phyloP scores from a whole-genome alignment of 2,888 invertebrate genomes.

The Parasteatoda lunata region DNA sequence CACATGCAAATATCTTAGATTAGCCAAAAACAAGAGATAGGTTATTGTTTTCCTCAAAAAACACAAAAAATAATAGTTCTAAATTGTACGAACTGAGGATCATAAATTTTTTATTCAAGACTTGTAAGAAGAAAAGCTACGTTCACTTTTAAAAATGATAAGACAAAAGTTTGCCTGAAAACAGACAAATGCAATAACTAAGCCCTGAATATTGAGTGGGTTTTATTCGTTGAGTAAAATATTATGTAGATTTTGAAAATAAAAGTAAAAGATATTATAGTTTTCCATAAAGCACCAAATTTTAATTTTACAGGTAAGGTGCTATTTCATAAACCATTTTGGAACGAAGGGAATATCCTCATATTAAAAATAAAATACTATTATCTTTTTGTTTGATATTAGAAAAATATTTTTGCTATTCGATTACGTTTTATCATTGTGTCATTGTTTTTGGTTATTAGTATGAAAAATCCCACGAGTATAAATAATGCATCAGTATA shows the following conservation, averaged over 20 bases:
- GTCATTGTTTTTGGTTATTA: too few species aligned
- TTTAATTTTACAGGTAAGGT: background rate
- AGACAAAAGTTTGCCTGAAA: background rate
- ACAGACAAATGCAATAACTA: background rate
- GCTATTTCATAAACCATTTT: background rate
- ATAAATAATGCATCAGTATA: too few species aligned
- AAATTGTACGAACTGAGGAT: background rate
- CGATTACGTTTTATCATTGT: too few species aligned
- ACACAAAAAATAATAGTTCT: background rate
- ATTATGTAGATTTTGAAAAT: background rate
- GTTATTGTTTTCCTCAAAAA: background rate
- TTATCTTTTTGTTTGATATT: too few species aligned
- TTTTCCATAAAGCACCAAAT: constrained; percentile 2
- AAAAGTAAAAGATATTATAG: background rate
- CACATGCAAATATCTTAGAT: background rate
- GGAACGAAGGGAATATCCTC: too few species aligned
- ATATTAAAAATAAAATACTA: too few species aligned
- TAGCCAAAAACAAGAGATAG: background rate
- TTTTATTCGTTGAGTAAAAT: background rate
- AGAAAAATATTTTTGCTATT: too few species aligned
- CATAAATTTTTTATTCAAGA: constrained; percentile 1
- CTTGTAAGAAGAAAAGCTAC: background rate
- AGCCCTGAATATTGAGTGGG: background rate
- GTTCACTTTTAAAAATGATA: background rate
- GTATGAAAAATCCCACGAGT: too few species aligned